Base-by-base conservation (phyloP, 2,888 invertebrate species). In the Sminthurinus aureus region DNA sequence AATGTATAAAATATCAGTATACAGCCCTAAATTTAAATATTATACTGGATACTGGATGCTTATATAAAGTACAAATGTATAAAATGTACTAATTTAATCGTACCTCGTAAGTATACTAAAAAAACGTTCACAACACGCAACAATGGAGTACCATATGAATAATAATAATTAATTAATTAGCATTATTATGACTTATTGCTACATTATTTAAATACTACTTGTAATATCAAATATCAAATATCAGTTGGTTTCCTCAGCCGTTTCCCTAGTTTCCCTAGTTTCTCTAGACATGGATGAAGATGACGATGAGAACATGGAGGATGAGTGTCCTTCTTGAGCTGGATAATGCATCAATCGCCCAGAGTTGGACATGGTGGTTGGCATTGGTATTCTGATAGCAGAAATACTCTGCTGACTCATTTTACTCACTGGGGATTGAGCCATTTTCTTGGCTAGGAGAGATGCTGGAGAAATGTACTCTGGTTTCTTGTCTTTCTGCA, bases 321-420 rank as follows among this genome's bases (percentile, higher is more conserved):
- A 69, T 3, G 71, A 20, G 38, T 38, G 38, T 38, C 38, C 38
- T 38, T 6, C 38, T 11, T 26, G 38, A 3, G 73, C 81, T 15
- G 81, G 81, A 22, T 71, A 81, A 22, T 81, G 81, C 52, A 81
- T 67, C 67, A 79, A 24, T n/a, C 24, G 66, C 13, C 79, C 79
- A 13, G 79, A 64, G n/a, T 79, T 79, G n/a, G 64, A 58, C 66
- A 79, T 64, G 26, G 58, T 73, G 0, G 26, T 73, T 2, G 22
- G 71, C n/a, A n/a, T 22, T 18, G 71, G 71, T 9, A 79, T 69
- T 4, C 69, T 24, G 20, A 75, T 75, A 12, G 75, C 75, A 50
- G 75, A 75, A 15, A 75, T 75, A 18, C 50, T 50, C 11, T 22
- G 24, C 9, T 77, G 26, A 18, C n/a, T 38, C n/a, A 69, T 67